phyloP scores from a whole-genome alignment of 2,888 invertebrate species.

The Caenorhabditis angaria region DNA sequence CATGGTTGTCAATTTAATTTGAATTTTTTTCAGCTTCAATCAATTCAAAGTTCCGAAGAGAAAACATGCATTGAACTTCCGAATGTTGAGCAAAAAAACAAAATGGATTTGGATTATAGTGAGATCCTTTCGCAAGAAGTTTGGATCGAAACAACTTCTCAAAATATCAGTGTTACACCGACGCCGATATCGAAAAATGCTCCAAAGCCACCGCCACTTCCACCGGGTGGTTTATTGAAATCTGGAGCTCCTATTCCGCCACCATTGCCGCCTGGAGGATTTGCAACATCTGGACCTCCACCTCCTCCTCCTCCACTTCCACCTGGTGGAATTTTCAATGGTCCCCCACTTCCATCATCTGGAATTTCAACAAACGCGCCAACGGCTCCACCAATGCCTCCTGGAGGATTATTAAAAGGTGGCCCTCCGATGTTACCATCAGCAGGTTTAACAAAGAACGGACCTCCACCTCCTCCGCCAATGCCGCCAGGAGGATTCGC shows the following conservation, averaged over 20 bases:
- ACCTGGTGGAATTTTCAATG: background rate
- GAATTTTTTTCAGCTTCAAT: background rate
- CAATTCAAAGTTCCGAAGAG: background rate
- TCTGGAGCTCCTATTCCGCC: conserved; percentile 5
- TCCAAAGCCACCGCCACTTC: conserved; percentile 1
- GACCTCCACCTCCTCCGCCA: conserved; percentile 8
- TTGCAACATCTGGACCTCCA: background rate
- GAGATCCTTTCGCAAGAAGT: background rate
- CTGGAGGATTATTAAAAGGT: background rate
- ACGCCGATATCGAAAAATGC: conserved; percentile 6
- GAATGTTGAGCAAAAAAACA: background rate
- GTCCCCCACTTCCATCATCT: background rate
- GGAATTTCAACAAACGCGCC: conserved; percentile 7
- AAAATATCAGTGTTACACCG: conserved; percentile 8
- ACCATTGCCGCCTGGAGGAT: background rate
- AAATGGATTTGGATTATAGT: background rate
- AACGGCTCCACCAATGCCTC: conserved; percentile 1
- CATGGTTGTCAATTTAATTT: no score
- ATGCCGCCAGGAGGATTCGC: background rate
- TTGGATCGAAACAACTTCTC: background rate
- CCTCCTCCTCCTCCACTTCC: conserved; percentile 16
- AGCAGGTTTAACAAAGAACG: no score
- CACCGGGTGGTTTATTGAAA: background rate
- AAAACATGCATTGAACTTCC: background rate
- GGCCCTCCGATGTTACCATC: no score